Evolutionary conservation across 2,797 vertebrate genomes (phyloP).

Genomic region (Anabas testudineus): DNA sequence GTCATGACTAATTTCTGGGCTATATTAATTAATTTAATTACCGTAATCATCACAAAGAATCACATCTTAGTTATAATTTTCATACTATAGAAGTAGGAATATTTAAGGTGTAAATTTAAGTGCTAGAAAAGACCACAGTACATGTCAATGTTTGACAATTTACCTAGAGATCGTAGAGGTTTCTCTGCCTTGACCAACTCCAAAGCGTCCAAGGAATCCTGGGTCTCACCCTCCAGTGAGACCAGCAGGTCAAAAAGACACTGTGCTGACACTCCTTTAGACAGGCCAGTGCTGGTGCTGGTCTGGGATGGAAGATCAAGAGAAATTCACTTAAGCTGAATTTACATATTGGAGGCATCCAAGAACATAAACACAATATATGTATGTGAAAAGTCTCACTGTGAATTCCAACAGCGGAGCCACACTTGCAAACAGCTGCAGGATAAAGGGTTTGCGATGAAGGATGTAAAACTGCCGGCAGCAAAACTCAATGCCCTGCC

Average conservation of each 20-base stretch:
- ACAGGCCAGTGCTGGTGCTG: slow-evolving; percentile 86
- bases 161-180: slow-evolving; percentile 96
- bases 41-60: too few relatives aligned
- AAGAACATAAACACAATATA: neutral
- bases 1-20: too few relatives aligned
- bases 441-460: slow-evolving; percentile 95
- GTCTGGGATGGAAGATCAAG: slow-evolving; percentile 64
- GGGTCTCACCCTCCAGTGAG: slow-evolving; percentile 95
- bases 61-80: too few relatives aligned
- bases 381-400: slow-evolving; percentile 80
- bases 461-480: slow-evolving; percentile 98
- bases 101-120: neutral
- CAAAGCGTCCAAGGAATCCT: slow-evolving; percentile 92
- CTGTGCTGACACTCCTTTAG: slow-evolving; percentile 96
- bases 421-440: slow-evolving; percentile 97
- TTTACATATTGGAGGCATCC: neutral
- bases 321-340: neutral
- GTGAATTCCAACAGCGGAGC: slow-evolving; percentile 97
- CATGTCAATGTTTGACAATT: slow-evolving; percentile 31
- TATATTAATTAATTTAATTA: too few relatives aligned
- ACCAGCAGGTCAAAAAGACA: slow-evolving; percentile 97
- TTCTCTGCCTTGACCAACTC: slow-evolving; percentile 98
- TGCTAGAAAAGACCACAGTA: too few relatives aligned
- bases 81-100: neutral
- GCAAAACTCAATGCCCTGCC: slow-evolving; percentile 95